Conservation (phyloP, 2,888 invertebrate species). For the Parelbella ahira region DNA sequence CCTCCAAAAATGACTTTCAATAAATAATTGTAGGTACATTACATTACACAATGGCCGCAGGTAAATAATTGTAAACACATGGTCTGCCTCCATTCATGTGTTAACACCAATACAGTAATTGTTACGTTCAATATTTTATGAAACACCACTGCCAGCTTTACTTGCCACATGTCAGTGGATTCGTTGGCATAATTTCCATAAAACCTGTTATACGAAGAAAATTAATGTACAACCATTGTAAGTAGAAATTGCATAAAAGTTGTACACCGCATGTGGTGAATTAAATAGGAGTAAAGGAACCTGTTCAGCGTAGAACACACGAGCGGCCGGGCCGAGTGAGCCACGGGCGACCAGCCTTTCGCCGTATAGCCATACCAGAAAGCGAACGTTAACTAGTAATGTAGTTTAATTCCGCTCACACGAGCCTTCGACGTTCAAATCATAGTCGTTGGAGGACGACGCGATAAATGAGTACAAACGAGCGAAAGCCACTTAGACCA, state of each 20-base stretch:
- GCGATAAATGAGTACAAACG: constrained; percentile 72
- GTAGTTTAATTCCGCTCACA: constrained; percentile 67
- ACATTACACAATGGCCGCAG: constrained; percentile 3
- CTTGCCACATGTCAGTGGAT: constrained; percentile 38
- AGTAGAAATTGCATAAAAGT: constrained; percentile 68
- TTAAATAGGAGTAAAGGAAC: constrained; percentile 73
- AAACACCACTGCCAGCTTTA: constrained; percentile 29
- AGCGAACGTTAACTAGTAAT: constrained; percentile 64
- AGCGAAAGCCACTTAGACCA: constrained; percentile 77
- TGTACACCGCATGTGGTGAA: constrained; percentile 64
- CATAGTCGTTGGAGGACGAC: constrained; percentile 57
- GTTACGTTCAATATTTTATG: constrained; percentile 29
- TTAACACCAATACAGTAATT: constrained; percentile 12
- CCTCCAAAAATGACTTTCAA: constrained; percentile 5
- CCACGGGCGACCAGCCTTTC: constrained; percentile 62
- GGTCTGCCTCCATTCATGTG: constrained; percentile 2
- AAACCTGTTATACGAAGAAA: constrained; percentile 45
- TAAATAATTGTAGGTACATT: constrained; percentile 4
- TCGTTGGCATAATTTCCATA: constrained; percentile 38
- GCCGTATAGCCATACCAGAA: constrained; percentile 68
- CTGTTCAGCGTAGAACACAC: constrained; percentile 63
- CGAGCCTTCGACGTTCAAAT: constrained; percentile 58
- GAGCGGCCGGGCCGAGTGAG: constrained; percentile 53
- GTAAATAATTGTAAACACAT: constrained; percentile 23
- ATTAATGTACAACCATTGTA: constrained; percentile 56